These are phyloP conservation scores for Cyanoderma ruficeps DNA, from an alignment of 2,113 vertebrate genomes.

Conservation along the genomic window DNA sequence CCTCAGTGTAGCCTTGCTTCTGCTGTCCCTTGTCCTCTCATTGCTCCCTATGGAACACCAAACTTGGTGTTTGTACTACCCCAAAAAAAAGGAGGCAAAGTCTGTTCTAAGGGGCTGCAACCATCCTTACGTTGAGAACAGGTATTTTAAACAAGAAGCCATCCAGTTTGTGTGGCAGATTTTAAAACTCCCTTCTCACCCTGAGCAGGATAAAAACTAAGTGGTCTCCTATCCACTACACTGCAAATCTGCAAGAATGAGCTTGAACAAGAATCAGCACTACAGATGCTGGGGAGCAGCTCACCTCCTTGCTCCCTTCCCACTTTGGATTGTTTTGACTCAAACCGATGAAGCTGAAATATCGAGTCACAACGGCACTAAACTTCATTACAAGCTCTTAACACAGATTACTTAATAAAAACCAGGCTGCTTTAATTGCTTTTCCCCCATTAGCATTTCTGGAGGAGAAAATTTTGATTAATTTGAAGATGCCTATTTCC, in stretches of 20 bases:
- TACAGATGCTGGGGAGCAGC: conserved; percentile 4
- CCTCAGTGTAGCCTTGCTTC: neutral
- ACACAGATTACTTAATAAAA: conserved; percentile 79
- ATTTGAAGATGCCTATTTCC: conserved; percentile 65
- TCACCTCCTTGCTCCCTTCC: conserved; percentile 57
- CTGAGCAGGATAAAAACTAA: neutral
- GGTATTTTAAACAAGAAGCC: neutral
- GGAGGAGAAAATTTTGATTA: conserved; percentile 75
- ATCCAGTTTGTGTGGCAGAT: neutral
- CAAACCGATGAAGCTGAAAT: conserved; percentile 80
- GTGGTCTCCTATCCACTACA: neutral
- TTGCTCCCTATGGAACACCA: neutral
- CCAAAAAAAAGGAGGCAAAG: neutral
- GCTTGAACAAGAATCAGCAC: neutral
- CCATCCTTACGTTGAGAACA: neutral
- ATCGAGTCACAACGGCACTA: conserved; percentile 75
- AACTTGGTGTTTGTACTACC: neutral
- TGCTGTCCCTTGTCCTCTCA: neutral
- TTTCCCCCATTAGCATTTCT: conserved; percentile 79
- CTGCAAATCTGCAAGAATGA: neutral
- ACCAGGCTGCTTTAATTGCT: conserved; percentile 80
- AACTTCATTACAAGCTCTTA: conserved; percentile 83
- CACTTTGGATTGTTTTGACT: conserved; percentile 75
- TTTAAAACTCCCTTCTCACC: neutral
- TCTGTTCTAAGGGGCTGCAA: neutral